Conservation (phyloP, 2,797 vertebrate species). For the Borostomias antarcticus region DNA sequence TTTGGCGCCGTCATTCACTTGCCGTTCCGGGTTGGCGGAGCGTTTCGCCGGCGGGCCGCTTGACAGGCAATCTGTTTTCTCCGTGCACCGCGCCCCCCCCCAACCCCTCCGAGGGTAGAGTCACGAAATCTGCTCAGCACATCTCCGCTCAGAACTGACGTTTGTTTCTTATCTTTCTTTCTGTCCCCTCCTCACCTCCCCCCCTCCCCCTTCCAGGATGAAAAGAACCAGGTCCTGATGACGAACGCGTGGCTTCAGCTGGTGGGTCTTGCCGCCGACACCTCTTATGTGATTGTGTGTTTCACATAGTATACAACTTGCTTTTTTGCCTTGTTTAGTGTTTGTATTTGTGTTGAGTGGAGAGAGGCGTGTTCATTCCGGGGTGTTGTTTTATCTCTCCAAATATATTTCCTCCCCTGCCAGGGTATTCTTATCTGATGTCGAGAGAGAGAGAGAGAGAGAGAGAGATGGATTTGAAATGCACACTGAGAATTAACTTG, state of each 20-base stretch:
- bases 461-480: too few species aligned
- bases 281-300: too few species aligned
- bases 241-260: conserved; percentile 86
- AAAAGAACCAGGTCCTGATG: conserved; percentile 86
- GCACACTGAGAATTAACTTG: too few species aligned
- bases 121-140: neutral
- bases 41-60: too few species aligned
- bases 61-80: neutral
- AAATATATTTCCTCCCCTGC: too few species aligned
- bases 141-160: neutral
- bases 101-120: neutral
- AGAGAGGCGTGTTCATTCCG: too few species aligned
- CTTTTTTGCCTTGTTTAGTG: too few species aligned
- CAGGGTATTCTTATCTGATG: too few species aligned
- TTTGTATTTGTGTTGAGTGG: too few species aligned
- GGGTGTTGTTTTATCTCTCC: too few species aligned
- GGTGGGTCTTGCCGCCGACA: conserved; percentile 53
- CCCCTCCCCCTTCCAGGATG: conserved; percentile 65
- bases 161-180: neutral
- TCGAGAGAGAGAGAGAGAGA: too few species aligned
- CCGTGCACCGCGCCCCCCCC: too few species aligned
- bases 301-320: neutral
- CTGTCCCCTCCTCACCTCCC: conserved; percentile 10
- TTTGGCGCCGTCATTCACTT: neutral
- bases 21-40: neutral